A percentile compares a stretch with the other conserved stretches of the same genome.
Evolutionary conservation across 2,113 vertebrate genomes (phyloP).

Genomic region (Vulpes vulpes): DNA sequence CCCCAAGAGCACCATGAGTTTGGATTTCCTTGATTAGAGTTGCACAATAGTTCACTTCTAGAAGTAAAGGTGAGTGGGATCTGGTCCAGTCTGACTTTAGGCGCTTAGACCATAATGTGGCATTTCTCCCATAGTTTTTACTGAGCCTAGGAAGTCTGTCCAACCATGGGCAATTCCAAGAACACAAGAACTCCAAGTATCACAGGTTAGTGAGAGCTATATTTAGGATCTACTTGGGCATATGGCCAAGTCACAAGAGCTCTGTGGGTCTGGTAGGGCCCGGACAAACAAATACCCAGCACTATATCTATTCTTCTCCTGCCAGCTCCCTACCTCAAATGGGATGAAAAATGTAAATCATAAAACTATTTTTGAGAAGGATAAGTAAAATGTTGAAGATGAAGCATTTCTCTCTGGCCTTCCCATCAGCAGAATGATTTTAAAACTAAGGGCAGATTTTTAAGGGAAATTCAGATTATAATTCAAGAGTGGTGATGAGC

Average conservation of each 20-base stretch:
- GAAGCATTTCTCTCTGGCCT: constrained; percentile 35
- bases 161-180: neutral
- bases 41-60: neutral
- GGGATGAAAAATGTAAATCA: neutral
- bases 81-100: neutral
- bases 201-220: neutral
- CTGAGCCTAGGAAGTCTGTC: neutral
- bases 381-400: constrained; percentile 21
- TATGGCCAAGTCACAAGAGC: neutral
- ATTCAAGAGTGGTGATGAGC: constrained; percentile 17
- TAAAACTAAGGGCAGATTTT: constrained; percentile 31
- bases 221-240: neutral
- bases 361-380: neutral
- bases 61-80: neutral
- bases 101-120: neutral
- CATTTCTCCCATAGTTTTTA: neutral
- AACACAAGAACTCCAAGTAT: neutral
- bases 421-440: constrained; percentile 28
- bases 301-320: neutral
- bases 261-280: neutral
- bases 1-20: neutral
- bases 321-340: too few relatives aligned
- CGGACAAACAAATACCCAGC: neutral
- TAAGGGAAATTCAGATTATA: constrained; percentile 25
- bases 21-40: neutral